These are phyloP conservation scores for Syngnathoides biaculeatus DNA, from an alignment of 2,113 vertebrate genomes.

Conservation along the genomic window DNA sequence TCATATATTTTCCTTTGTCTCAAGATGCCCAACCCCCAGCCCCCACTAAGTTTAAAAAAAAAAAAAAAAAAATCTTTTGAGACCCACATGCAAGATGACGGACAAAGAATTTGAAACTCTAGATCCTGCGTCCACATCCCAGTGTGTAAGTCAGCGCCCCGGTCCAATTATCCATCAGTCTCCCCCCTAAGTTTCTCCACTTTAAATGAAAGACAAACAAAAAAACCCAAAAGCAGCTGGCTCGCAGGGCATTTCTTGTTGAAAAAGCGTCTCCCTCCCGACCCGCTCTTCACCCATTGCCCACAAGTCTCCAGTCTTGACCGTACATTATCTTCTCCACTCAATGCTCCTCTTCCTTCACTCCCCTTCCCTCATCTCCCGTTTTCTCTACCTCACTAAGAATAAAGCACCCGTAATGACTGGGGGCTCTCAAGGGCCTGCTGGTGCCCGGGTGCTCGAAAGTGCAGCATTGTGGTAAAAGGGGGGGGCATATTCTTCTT, in stretches of 20 bases:
- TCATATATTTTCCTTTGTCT: slow-evolving; percentile 8
- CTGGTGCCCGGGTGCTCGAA: slow-evolving; percentile 76
- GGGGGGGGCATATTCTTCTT: slow-evolving; percentile 63
- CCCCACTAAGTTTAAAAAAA: neutral
- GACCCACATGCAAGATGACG: slow-evolving; percentile 2
- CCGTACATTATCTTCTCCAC: slow-evolving; percentile 63
- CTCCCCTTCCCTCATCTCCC: slow-evolving; percentile 41
- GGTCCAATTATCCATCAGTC: slow-evolving; percentile 59
- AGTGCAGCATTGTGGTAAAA: slow-evolving; percentile 52
- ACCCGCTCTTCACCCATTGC: slow-evolving; percentile 58
- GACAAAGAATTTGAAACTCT: slow-evolving; percentile 58
- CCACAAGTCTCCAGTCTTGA: slow-evolving; percentile 63
- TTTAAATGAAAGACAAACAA: slow-evolving; percentile 63
- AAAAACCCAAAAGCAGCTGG: slow-evolving; percentile 64
- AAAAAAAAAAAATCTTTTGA: neutral
- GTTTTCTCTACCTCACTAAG: slow-evolving; percentile 57
- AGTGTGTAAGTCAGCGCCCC: slow-evolving; percentile 63
- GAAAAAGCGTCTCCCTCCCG: slow-evolving; percentile 56
- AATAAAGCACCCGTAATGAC: slow-evolving; percentile 82
- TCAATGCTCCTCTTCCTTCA: slow-evolving; percentile 62
- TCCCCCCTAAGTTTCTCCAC: slow-evolving; percentile 54
- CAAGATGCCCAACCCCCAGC: neutral
- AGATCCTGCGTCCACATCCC: slow-evolving; percentile 51
- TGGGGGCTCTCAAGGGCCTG: slow-evolving; percentile 71
- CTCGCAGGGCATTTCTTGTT: slow-evolving; percentile 43